A percentile compares a stretch with the other conserved stretches of the same genome.
Conservation (phyloP, 2,888 invertebrate genomes). For the Junonia oenone region DNA sequence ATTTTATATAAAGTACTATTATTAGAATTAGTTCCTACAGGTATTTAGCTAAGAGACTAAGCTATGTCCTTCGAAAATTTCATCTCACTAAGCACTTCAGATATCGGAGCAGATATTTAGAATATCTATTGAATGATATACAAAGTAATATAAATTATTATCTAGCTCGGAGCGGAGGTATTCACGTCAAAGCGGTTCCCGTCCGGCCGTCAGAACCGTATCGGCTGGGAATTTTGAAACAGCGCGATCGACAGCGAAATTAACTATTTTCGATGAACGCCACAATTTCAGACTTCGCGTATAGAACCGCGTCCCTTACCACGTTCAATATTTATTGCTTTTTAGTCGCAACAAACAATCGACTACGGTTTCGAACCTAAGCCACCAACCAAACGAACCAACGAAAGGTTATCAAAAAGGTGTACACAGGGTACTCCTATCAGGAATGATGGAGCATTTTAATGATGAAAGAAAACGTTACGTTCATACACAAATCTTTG, state of each 20-base stretch:
- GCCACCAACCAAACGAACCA: no score
- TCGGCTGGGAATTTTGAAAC: conserved; percentile 27
- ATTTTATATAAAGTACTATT: no score
- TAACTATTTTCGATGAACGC: conserved; percentile 41
- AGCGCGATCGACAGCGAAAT: conserved; percentile 34
- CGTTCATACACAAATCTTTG: no score
- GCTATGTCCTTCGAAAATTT: background rate
- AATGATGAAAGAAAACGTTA: no score
- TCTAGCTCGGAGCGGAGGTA: conserved; percentile 5
- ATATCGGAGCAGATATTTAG: background rate
- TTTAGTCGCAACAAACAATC: no score
- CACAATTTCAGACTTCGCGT: conserved; percentile 34
- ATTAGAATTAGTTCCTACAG: no score
- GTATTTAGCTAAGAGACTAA: background rate
- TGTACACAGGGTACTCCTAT: no score
- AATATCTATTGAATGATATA: background rate
- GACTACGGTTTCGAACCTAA: no score
- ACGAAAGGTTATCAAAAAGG: no score
- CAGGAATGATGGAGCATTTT: no score
- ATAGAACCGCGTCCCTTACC: conserved; percentile 28
- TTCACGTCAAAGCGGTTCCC: conserved; percentile 22
- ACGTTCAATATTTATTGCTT: no score
- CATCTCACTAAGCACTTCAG: no score
- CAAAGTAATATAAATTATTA: background rate
- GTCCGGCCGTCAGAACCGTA: conserved; percentile 26